phyloP scores from a whole-genome alignment of 64 coral and sea anemone species.

The Montipora efflorescens region DNA sequence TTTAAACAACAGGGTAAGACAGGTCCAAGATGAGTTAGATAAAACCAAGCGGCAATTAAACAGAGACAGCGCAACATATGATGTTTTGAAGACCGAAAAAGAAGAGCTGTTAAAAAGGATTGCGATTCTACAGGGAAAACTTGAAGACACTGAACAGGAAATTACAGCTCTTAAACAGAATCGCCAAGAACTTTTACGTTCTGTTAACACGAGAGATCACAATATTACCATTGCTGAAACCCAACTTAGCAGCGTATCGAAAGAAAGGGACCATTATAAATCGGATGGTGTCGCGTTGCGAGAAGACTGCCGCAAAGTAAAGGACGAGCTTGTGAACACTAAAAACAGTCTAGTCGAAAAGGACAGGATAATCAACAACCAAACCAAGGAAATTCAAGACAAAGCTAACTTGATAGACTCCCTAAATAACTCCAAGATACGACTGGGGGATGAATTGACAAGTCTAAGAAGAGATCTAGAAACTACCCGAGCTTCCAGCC shows the following conservation, averaged over 20 bases:
- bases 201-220: constrained; percentile 81
- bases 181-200: constrained; percentile 68
- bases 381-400: constrained; percentile 90
- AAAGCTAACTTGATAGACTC: constrained; percentile 83
- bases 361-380: constrained; percentile 63
- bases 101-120: constrained; percentile 69
- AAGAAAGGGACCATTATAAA: constrained; percentile 83
- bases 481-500: constrained; percentile 70
- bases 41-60: constrained; percentile 68
- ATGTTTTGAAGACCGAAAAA: constrained; percentile 57
- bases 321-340: constrained; percentile 73
- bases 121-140: constrained; percentile 1
- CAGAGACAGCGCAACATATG: constrained; percentile 27
- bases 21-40: constrained; percentile 74
- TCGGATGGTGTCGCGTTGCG: constrained; percentile 53
- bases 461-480: constrained; percentile 89
- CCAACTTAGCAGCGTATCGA: constrained; percentile 63
- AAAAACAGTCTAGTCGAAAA: constrained; percentile 82
- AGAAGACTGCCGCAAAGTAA: constrained; percentile 82
- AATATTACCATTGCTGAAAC: constrained; percentile 71
- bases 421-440: constrained; percentile 77
- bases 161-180: constrained; percentile 54
- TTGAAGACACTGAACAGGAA: constrained; percentile 63
- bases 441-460: constrained; percentile 72
- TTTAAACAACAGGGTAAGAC: constrained; percentile 67